Conservation (phyloP, 2,113 vertebrate species). For the Benitochromis conjunctus region DNA sequence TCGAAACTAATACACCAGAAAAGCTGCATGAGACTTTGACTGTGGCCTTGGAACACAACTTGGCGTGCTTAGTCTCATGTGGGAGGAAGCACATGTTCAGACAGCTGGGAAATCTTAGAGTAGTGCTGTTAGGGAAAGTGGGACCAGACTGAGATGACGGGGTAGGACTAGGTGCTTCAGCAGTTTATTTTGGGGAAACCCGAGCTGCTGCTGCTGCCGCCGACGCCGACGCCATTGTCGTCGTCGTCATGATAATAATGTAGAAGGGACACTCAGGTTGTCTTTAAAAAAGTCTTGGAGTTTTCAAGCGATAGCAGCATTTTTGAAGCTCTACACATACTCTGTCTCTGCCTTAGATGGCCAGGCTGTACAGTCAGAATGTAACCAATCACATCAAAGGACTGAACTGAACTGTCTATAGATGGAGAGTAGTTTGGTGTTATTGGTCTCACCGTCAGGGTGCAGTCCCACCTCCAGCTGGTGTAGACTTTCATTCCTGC, state of each 20-base stretch:
- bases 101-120: neutral
- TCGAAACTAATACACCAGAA: neutral
- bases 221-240: no score
- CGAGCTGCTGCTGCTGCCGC: neutral
- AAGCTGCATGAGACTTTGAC: neutral
- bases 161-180: neutral
- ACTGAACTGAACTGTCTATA: neutral
- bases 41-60: neutral
- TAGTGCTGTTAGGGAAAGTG: neutral
- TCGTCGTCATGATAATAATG: neutral
- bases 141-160: neutral
- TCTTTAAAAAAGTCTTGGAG: neutral
- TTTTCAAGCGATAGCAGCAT: neutral
- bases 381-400: neutral
- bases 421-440: neutral
- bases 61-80: neutral
- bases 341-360: neutral
- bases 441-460: neutral
- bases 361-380: neutral
- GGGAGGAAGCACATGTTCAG: neutral
- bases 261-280: neutral
- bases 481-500: constrained; percentile 32
- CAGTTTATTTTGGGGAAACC: neutral
- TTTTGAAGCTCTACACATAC: neutral
- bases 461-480: neutral